Evolutionary conservation across 2,888 invertebrate species (phyloP).

Genomic region (Rhogogaster chlorosoma): DNA sequence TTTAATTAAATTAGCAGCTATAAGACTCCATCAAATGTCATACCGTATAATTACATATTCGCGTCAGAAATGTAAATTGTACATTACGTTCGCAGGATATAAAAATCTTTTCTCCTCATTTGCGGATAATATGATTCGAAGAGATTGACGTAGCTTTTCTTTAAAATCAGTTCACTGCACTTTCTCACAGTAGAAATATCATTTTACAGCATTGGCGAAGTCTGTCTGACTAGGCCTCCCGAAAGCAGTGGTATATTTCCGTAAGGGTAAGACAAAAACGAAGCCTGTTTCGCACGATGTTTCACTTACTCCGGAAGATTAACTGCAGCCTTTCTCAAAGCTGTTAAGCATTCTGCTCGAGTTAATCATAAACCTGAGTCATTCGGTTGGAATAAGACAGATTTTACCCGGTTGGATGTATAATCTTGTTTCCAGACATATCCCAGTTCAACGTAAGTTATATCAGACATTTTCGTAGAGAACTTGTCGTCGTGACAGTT

Average conservation of each 20-base stretch:
- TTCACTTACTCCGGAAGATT: conserved; percentile 9
- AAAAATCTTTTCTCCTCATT: no score
- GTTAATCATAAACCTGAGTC: conserved; percentile 1
- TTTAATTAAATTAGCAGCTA: no score
- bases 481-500: not conserved
- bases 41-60: no score
- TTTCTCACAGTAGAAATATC: no score
- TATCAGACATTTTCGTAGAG: not conserved
- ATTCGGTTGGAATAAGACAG: conserved; percentile 4
- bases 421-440: not conserved
- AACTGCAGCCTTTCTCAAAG: conserved; percentile 5
- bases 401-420: not conserved
- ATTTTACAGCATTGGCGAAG: no score
- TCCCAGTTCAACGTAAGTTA: not conserved
- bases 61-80: no score
- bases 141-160: no score
- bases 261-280: conserved; percentile 4
- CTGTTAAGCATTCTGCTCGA: conserved; percentile 2
- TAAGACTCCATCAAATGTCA: no score
- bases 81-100: no score
- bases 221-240: no score
- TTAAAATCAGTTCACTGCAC: no score
- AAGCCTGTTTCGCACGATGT: not conserved
- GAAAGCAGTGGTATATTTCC: not conserved
- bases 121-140: no score